Percentiles rank a stretch among this genome's conserved stretches.
Conservation (phyloP, 1,140 invertebrate genomes). For the Papilio polyxenes region DNA sequence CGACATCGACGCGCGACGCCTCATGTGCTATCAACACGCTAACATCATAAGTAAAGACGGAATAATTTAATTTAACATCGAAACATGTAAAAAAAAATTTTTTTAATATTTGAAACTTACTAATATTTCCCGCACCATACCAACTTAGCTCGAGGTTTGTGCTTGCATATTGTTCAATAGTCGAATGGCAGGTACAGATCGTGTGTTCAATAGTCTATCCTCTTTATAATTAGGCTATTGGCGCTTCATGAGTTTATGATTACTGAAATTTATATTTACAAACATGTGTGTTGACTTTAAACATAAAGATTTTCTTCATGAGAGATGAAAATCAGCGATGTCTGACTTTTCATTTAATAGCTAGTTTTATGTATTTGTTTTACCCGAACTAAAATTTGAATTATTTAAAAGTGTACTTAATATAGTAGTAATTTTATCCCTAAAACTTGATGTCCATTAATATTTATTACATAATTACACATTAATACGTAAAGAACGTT, state of each 20-base stretch:
- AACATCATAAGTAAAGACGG: neutral
- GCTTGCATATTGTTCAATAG: too few relatives aligned
- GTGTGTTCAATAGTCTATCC: neutral
- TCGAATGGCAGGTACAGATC: too few relatives aligned
- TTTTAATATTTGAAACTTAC: neutral
- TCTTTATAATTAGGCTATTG: neutral
- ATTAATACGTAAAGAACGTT: conserved; percentile 7
- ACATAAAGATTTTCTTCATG: too few relatives aligned
- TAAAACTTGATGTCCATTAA: neutral
- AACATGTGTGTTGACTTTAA: too few relatives aligned
- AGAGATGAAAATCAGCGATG: too few relatives aligned
- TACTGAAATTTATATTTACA: too few relatives aligned
- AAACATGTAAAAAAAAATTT: neutral
- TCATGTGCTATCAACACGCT: conserved; percentile 20
- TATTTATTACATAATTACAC: conserved; percentile 29
- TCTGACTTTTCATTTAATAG: neutral
- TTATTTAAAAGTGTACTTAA: neutral
- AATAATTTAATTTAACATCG: conserved; percentile 32
- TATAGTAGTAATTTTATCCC: neutral
- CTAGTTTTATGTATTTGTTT: neutral
- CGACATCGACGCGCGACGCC: conserved; percentile 28
- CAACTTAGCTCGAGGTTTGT: neutral
- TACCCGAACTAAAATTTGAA: neutral
- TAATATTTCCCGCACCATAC: neutral
- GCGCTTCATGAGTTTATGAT: neutral